Base-by-base conservation (phyloP, 2,113 vertebrate genomes). In the Syngnathus typhle region DNA sequence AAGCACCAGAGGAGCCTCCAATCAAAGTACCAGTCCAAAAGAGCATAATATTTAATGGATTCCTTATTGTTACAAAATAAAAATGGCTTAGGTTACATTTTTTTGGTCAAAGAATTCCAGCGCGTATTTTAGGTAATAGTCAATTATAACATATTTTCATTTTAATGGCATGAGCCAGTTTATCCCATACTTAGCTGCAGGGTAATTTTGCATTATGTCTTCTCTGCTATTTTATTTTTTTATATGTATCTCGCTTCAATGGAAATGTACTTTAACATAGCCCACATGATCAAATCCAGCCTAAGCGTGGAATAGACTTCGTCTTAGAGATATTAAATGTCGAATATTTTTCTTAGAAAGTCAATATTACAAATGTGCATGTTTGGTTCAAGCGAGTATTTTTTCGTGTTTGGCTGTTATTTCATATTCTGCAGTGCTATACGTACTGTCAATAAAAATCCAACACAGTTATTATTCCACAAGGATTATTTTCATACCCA, bases 11-110 rank as follows among this genome's bases (percentile, higher is more conserved):
- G 52, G 54, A 67, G 64, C 74, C 66, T 59, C 61, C 72, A 77
- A 74, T 39, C 27, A 75, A 64, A 80, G 72, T 44, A 73, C 76
- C 73, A 70, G 77, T 85, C 69, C 73, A 60, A 68, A 66, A 78
- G 82, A 83, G 75, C 59, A 60, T n/a, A 11, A 76, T 37, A 5
- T 69, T 76, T 68, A 19, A 83, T 84, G 75, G 84, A 85, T 86
- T 84, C 84, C 85, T 79, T 73, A 71, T 74, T 71, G 78, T 65
- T 82, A 60, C 72, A 75, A 72, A 69, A 36, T 36, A 71, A 68
- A 71, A 70, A 70, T 74, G 65, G 75, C 73, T 68, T 67, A 44
- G 54, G 72, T 65, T 64, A 73, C 49, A 32, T 80, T 76, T 67
- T 59, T 47, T 43, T 43, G 82, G 76, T 79, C 78, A 86, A 78